Conservation (phyloP, 2,797 vertebrate species). For the Tiaroga cobitis region DNA sequence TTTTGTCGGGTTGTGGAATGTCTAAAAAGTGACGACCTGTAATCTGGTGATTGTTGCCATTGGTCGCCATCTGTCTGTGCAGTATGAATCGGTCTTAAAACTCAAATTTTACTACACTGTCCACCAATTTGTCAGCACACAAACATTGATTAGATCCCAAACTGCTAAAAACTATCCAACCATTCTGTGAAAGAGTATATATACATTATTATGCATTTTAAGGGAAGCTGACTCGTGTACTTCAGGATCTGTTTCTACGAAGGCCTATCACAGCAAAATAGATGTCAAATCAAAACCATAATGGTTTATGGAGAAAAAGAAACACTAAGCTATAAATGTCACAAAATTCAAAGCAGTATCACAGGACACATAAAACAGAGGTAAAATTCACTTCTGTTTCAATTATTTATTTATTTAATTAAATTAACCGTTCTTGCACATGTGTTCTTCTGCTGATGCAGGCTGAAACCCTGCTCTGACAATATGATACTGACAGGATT, state of each 20-base stretch:
- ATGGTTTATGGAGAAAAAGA: neutral
- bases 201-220: neutral
- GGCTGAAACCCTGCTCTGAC: neutral
- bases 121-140: neutral
- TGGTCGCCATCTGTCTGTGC: too few relatives aligned
- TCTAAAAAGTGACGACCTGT: neutral
- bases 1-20: neutral
- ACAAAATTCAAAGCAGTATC: neutral
- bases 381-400: neutral
- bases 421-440: neutral
- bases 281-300: neutral
- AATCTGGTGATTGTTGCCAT: neutral
- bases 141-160: neutral
- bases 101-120: conserved; percentile 46
- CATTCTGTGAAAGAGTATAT: neutral
- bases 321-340: neutral
- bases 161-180: neutral
- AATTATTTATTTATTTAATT: neutral
- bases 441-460: neutral
- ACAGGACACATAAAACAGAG: neutral
- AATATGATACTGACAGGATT: neutral
- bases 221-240: neutral
- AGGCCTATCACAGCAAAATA: neutral
- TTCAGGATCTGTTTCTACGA: neutral
- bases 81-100: neutral